Evolutionary conservation across 2,888 invertebrate genomes (phyloP).

Genomic region (Xestia rhomboidea): DNA sequence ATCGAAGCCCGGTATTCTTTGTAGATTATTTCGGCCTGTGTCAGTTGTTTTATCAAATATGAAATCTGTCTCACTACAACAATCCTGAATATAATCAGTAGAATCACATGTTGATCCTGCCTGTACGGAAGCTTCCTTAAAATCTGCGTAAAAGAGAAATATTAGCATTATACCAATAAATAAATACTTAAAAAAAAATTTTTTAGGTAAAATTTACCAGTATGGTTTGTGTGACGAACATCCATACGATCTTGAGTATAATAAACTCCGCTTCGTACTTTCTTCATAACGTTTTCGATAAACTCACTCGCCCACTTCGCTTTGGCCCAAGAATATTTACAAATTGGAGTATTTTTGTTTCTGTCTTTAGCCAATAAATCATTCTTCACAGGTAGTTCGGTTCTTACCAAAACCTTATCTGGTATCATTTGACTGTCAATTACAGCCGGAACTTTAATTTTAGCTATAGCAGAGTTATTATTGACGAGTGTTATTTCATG

Average conservation of each 20-base stretch:
- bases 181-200: background rate
- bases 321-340: conserved; percentile 76
- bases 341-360: conserved; percentile 33
- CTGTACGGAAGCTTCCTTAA: conserved; percentile 74
- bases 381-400: conserved; percentile 11
- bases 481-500: background rate
- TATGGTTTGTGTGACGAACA: conserved; percentile 28
- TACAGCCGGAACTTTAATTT: conserved; percentile 48
- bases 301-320: conserved; percentile 83
- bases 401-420: conserved; percentile 20
- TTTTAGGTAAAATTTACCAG: conserved; percentile 56
- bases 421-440: conserved; percentile 15
- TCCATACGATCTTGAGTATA: conserved; percentile 74
- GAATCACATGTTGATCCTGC: conserved; percentile 54
- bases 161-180: background rate
- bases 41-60: conserved; percentile 49
- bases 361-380: background rate
- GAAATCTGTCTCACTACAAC: conserved; percentile 26
- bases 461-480: conserved; percentile 14
- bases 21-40: conserved; percentile 53
- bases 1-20: conserved; percentile 78
- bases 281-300: conserved; percentile 84
- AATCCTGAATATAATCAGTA: conserved; percentile 38
- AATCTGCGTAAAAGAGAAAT: conserved; percentile 34
- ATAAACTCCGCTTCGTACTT: conserved; percentile 82